Evolutionary conservation across 2,888 invertebrate species (phyloP), one percentile per base, ranked within the genome.

Genomic region (Conistra vaccinii): DNA sequence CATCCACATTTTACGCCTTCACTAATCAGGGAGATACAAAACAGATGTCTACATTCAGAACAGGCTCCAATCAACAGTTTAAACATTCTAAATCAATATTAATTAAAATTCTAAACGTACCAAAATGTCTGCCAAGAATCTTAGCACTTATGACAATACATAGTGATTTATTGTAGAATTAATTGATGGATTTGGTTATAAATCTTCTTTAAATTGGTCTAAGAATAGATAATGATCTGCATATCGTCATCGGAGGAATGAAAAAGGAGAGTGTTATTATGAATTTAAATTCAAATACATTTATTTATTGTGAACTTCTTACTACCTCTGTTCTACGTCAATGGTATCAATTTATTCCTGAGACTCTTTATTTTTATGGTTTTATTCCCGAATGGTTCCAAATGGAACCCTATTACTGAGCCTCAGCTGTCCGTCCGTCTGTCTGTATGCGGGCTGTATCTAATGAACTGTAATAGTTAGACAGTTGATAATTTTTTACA

Each of bases 21-120:
- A 71, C 51, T 32, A 71, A 73, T 78, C 67, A 81, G 39, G 12
- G 20, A 14, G 72, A 81, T 61, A 61, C 12, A 35, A 70, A 78
- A 23, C 81, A 83, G 73, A 81, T 69, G 78, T 6, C 58, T 35
- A 7, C 7, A 35, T 60, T 51, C 35, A 20, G 14, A 68, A 67
- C 66, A 26, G 26, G 26, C 53, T 53, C 45, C 63, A 61, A 73
- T 85, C 51, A 69, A 75, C 61, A 61, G 42, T 62, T 74, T 66
- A 60, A 69, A 80, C 35, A 72, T 29, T 53, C 53, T 23, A 61
- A n/a, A 78, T 84, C 62, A 84, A 71, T 86, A 68, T 51, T 55
- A 51, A 85, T 84, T 84, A 71, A 79, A 84, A 84, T 86, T 69
- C 73, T 73, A 23, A 14, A 32, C 39, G 53, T 72, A 57, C 51